Evolutionary conservation across 2,888 invertebrate species (phyloP), one percentile per base, ranked within the genome.

Genomic region (Orthosia gracilis): DNA sequence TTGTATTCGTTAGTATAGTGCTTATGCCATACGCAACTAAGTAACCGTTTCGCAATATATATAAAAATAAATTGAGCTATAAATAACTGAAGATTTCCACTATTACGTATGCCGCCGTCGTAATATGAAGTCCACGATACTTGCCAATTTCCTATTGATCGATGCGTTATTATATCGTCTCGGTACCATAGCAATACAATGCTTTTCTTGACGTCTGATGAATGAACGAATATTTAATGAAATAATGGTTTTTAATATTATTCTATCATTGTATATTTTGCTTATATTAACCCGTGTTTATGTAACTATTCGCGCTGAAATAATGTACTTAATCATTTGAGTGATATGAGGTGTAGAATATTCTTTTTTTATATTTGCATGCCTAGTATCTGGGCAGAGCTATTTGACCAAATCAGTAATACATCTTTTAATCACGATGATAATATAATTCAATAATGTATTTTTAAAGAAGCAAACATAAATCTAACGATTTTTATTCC

Each of bases 111-210:
- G 61, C n/a, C 61, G 57, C 49, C 54, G 49, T 55, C 77, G 68
- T 73, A 70, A 69, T 61, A 67, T 50, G 54, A 71, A 72, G 62
- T 55, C 52, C 58, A 74, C 72, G 45, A 76, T 68, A 76, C 76
- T 79, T 87, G 88, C 88, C 86, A 86, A 87, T 82, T 79, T 86
- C 66, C 64, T 72, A 78, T 79, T 78, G 76, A 82, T 87, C 55
- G 69, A 62, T 65, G 45, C 54, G 55, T 67, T 79, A 21, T 49
- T 76, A 64, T 45, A 70, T 58, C 58, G 49, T 62, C 65, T 26
- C 63, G 49, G n/a, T 61, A 21, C 26, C 5, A 31, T 23, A 52
- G 31, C 49, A 49, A 23, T 57, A 52, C 55, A 58, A 66, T 78
- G 54, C 7, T 70, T 62, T 69, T 69, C 49, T 49, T 13, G 18